These are phyloP conservation scores for Limnephilus marmoratus DNA, from an alignment of 2,888 invertebrate species.

Conservation along the genomic window DNA sequence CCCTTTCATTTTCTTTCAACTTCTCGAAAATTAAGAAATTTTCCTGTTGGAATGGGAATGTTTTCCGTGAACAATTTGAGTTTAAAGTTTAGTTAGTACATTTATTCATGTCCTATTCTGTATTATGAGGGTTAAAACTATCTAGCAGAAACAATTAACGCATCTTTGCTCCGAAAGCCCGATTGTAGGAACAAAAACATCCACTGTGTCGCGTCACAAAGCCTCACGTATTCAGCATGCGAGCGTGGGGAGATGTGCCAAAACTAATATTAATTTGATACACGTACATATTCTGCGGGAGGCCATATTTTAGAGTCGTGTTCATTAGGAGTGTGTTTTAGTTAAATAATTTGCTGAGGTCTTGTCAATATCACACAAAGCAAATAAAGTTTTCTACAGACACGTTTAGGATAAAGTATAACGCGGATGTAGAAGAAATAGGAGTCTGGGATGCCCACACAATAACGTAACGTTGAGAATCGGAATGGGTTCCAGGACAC, in stretches of 20 bases:
- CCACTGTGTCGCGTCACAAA: conserved; percentile 34
- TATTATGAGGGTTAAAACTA: background rate
- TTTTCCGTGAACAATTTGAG: background rate
- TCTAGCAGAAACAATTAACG: conserved; percentile 6
- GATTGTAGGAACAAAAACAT: conserved; percentile 14
- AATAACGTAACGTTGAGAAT: too few relatives aligned
- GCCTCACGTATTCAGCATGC: background rate
- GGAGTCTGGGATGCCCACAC: too few relatives aligned
- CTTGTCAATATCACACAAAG: background rate
- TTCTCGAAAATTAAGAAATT: background rate
- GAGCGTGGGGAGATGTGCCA: conserved; percentile 8
- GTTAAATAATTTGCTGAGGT: background rate
- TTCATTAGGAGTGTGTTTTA: background rate
- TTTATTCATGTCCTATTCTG: background rate
- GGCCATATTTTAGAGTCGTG: background rate
- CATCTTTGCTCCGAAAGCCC: background rate
- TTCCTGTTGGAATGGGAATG: background rate
- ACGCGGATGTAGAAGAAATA: too few relatives aligned
- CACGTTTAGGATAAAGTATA: too few relatives aligned
- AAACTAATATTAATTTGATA: conserved; percentile 39
- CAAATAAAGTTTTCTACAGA: background rate
- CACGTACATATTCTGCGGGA: background rate
- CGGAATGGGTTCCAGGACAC: too few relatives aligned
- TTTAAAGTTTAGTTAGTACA: background rate
- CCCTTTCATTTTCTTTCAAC: background rate